Evolutionary conservation across 2,797 vertebrate species (phyloP).

Genomic region (Sebastes oblongus): DNA sequence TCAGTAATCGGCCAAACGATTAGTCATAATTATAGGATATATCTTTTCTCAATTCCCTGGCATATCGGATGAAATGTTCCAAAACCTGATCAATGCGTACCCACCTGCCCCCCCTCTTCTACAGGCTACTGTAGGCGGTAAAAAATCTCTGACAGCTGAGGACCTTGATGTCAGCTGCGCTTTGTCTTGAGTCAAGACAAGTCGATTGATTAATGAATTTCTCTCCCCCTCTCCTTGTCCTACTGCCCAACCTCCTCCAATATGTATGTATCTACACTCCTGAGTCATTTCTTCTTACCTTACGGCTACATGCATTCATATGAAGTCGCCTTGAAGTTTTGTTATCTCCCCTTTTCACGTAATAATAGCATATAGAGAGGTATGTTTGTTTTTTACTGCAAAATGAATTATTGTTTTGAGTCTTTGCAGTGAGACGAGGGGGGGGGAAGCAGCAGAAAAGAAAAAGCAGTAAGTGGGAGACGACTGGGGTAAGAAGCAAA

Average conservation of each 20-base stretch:
- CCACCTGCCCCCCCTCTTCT: neutral
- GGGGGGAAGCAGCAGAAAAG: neutral
- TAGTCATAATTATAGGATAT: neutral
- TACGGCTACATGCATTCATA: neutral
- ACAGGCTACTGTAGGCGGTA: neutral
- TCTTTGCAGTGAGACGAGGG: neutral
- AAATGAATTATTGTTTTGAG: conserved; percentile 14
- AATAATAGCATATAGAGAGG: neutral
- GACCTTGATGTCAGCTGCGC: conserved; percentile 42
- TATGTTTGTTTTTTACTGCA: neutral
- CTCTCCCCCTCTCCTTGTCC: neutral
- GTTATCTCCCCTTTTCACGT: neutral
- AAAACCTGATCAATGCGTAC: neutral
- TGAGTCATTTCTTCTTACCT: neutral
- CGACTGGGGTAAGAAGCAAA: conserved; percentile 6
- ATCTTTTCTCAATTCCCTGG: neutral
- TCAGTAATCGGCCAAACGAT: neutral
- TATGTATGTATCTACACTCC: neutral
- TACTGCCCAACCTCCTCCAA: neutral
- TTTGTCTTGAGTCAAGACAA: conserved; percentile 43
- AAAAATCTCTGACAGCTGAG: conserved; percentile 47
- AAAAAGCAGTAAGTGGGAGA: conserved; percentile 38
- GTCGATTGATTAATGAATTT: conserved; percentile 59
- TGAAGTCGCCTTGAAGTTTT: neutral
- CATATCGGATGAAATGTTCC: neutral